Conservation (phyloP, 2,888 invertebrate genomes). For the Belgica antarctica region DNA sequence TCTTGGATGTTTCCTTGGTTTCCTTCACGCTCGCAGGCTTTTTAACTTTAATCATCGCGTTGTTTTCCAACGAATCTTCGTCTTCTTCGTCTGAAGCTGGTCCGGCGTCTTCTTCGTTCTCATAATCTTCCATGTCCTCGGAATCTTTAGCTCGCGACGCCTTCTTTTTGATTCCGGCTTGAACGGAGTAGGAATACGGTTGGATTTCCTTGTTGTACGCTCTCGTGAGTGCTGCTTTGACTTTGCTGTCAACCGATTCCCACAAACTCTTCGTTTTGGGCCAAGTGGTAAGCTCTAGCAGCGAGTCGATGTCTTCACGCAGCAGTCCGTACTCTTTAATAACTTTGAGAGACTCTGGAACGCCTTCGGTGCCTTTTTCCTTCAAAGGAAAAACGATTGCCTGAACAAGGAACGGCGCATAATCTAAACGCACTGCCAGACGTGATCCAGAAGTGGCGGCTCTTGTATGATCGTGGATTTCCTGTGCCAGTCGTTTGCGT, state of each 20-base stretch:
- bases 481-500: conserved; percentile 75
- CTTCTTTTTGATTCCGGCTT: conserved; percentile 62
- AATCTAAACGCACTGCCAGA: conserved; percentile 82
- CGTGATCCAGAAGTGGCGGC: conserved; percentile 78
- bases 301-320: conserved; percentile 86
- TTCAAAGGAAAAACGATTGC: conserved; percentile 74
- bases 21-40: conserved; percentile 1
- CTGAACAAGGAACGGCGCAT: conserved; percentile 74
- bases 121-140: conserved; percentile 47
- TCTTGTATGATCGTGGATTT: conserved; percentile 82
- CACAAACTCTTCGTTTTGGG: conserved; percentile 74
- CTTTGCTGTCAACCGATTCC: conserved; percentile 72
- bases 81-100: conserved; percentile 55
- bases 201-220: conserved; percentile 83
- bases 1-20: conserved; percentile 10
- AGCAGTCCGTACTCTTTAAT: conserved; percentile 82
- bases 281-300: conserved; percentile 85
- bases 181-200: conserved; percentile 73
- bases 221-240: conserved; percentile 91
- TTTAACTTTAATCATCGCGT: conserved; percentile 71
- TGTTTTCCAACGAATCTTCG: conserved; percentile 64
- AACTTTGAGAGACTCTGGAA: conserved; percentile 66
- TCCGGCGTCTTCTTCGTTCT: conserved; percentile 50
- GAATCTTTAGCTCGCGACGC: conserved; percentile 55
- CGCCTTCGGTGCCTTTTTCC: conserved; percentile 68